Base-by-base conservation (phyloP, 2,888 invertebrate genomes). In the Metacarcinus magister region DNA sequence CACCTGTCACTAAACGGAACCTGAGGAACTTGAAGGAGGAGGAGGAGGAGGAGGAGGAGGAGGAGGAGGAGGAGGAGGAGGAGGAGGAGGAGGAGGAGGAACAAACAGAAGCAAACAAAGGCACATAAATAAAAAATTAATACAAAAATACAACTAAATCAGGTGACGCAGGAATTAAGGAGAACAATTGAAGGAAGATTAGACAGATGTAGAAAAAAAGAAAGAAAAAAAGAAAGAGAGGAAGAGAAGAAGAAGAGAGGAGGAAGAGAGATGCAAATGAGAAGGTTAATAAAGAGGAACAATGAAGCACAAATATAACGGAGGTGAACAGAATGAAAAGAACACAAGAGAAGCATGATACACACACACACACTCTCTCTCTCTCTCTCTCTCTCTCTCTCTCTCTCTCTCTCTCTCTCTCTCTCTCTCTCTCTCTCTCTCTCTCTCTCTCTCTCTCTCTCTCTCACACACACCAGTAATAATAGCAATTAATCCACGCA, bases 351-450 rank as follows among this genome's bases (percentile, higher is more conserved):
- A 54, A 4, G 10, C 46, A 46, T 10, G 10, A 46, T 10, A 46
- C 46, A 46, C 46, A 46, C 46, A 82, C 82, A 82, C 82, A 28
- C 82, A 82, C 82, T 7, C 82, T 7, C 82, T 82, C 82, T 82
- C 82, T 82, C 82, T 82, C 82, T 82, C 82, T 82, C 82, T 82
- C 82, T 82, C 82, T 87, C 87, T 87, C 87, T 87, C 87, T 87
- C 87, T 87, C 87, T 87, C 87, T 87, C 87, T 87, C 87, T 87
- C 87, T 87, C 87, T 87, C 87, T 87, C 87, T 87, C 87, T 87
- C 87, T 87, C 87, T 87, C 54, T 54, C 54, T 54, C 54, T 54
- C 54, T 54, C 54, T 54, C 87, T 87, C 87, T 87, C 87, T 87
- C 87, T 87, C 87, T 87, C 87, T 87, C 87, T 28, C 39, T 39